Conservation (phyloP, 2,113 vertebrate species). For the Mastomys coucha region DNA sequence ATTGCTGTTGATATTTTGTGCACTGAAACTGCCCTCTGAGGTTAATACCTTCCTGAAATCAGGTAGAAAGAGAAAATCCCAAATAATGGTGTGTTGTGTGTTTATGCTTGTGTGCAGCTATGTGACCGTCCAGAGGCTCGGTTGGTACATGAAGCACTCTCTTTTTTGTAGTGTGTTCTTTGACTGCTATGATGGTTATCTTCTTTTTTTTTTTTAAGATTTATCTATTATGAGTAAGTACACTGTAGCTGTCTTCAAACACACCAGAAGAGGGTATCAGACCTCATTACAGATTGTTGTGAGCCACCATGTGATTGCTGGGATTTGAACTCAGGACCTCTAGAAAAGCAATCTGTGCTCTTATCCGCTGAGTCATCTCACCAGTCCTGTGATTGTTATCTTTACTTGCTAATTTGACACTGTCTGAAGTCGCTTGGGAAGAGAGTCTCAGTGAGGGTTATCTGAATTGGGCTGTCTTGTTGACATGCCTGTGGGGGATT, state of each 20-base stretch:
- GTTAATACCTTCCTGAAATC: not conserved
- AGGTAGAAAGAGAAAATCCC: not conserved
- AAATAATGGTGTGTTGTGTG: not conserved
- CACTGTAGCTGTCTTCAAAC: too few relatives aligned
- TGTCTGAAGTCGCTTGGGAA: not conserved
- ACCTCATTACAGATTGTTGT: too few relatives aligned
- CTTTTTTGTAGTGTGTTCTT: not conserved
- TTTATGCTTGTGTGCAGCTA: fast-evolving
- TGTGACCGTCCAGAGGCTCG: not conserved
- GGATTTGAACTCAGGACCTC: too few relatives aligned
- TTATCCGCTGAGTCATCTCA: too few relatives aligned
- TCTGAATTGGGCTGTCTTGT: not conserved
- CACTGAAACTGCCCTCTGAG: not conserved
- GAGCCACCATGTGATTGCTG: too few relatives aligned
- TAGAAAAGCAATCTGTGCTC: too few relatives aligned
- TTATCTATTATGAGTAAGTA: too few relatives aligned
- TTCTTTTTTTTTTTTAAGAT: too few relatives aligned
- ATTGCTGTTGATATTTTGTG: not conserved
- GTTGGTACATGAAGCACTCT: not conserved
- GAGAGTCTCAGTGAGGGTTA: not conserved
- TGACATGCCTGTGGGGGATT: not conserved
- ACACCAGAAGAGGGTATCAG: too few relatives aligned
- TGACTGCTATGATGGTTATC: not conserved
- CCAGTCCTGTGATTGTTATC: not conserved
- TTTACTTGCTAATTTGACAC: not conserved